phyloP scores from a whole-genome alignment of 2,888 invertebrate genomes.

The Limnephilus rhombicus region DNA sequence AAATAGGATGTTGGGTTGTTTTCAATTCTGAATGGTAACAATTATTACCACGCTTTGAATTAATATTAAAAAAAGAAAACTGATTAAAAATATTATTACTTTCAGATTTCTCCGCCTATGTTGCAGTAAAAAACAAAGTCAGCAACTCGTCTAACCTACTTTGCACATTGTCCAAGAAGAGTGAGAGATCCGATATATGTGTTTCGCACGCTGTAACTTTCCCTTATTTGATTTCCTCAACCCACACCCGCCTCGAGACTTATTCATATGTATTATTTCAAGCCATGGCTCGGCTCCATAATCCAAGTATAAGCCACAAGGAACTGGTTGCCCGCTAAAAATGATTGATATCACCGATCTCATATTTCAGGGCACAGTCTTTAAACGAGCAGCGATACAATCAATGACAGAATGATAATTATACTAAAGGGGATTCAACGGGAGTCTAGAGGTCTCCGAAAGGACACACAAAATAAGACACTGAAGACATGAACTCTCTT shows the following conservation, averaged over 20 bases:
- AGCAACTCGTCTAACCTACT: conserved; percentile 37
- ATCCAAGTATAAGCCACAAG: neutral
- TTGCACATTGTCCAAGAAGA: conserved; percentile 26
- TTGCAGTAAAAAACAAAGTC: conserved; percentile 29
- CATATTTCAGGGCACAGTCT: conserved; percentile 9
- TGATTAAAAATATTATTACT: conserved; percentile 11
- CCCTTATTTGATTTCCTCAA: conserved; percentile 56
- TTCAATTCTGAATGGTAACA: neutral
- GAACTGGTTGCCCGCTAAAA: neutral
- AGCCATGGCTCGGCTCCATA: conserved; percentile 7
- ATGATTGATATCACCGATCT: neutral
- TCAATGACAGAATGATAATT: neutral
- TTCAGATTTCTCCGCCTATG: conserved; percentile 23
- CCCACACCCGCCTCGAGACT: conserved; percentile 39
- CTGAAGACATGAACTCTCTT: neutral
- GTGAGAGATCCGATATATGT: neutral
- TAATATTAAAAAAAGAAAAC: neutral
- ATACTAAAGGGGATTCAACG: neutral
- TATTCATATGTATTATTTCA: neutral
- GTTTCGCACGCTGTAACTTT: conserved; percentile 49
- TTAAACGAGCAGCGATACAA: neutral
- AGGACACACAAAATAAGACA: neutral
- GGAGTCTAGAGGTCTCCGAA: neutral
- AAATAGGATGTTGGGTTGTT: neutral
- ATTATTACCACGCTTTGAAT: neutral